phyloP scores from a whole-genome alignment of 2,113 vertebrate species.

The Syngnathus scovelli region DNA sequence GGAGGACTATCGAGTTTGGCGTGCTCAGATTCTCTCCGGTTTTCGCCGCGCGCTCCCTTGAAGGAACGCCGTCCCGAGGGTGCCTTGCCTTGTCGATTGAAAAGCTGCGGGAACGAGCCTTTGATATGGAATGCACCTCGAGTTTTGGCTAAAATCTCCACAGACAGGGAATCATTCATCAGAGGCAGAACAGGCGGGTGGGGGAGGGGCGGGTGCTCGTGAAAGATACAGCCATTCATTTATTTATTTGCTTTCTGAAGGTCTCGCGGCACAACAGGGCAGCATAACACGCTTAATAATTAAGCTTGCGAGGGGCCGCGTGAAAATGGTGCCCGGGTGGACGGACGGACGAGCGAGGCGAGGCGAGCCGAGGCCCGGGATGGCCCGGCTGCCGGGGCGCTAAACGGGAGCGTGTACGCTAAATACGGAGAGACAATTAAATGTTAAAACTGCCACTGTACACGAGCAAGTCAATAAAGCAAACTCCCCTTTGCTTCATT shows the following conservation, averaged over 20 bases:
- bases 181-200: constrained; percentile 45
- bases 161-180: constrained; percentile 57
- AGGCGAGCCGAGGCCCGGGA: constrained; percentile 42
- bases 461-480: constrained; percentile 75
- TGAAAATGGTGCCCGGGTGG: constrained; percentile 64
- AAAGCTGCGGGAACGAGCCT: constrained; percentile 62
- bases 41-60: constrained; percentile 61
- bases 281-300: constrained; percentile 71
- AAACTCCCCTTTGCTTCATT: constrained; percentile 79
- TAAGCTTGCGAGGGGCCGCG: constrained; percentile 60
- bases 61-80: constrained; percentile 62
- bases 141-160: constrained; percentile 61
- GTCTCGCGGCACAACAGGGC: constrained; percentile 60
- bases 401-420: constrained; percentile 69
- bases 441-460: constrained; percentile 79
- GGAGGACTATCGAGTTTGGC: constrained; percentile 72
- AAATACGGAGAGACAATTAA: constrained; percentile 79
- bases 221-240: constrained; percentile 65
- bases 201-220: constrained; percentile 42
- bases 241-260: constrained; percentile 70
- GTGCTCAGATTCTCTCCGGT: constrained; percentile 63
- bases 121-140: constrained; percentile 66
- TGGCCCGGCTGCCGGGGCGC: constrained; percentile 52
- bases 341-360: constrained; percentile 22
- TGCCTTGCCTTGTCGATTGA: constrained; percentile 65